Evolutionary conservation across 2,113 vertebrate genomes (phyloP).

Genomic region (Columbina picui): DNA sequence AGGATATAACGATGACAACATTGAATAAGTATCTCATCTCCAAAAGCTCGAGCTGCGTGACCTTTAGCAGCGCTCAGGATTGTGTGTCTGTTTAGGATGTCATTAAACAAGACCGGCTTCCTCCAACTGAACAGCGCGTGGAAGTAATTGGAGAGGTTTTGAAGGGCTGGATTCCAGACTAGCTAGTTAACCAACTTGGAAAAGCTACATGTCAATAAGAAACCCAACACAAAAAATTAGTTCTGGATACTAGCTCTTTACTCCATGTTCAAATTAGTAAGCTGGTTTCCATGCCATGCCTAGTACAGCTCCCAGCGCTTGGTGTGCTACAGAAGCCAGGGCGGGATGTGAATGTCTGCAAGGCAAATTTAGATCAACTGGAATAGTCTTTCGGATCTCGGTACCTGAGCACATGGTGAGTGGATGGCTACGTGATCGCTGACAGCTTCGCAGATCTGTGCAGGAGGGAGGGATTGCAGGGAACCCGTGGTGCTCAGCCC

Average conservation of each 20-base stretch:
- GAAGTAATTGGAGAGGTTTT: not conserved
- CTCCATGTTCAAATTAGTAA: rapidly evolving
- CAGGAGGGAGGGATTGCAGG: not conserved
- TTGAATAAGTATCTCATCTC: not conserved
- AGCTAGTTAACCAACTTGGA: not conserved
- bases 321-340: not conserved
- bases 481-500: not conserved
- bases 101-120: conserved; percentile 26
- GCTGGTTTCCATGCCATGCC: not conserved
- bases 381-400: not conserved
- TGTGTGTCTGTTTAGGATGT: conserved; percentile 43
- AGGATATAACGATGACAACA: conserved; percentile 20
- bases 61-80: conserved; percentile 12
- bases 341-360: not conserved
- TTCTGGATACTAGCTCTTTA: not conserved
- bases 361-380: not conserved
- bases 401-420: not conserved
- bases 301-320: not conserved
- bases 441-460: not conserved
- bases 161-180: not conserved
- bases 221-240: not conserved
- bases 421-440: not conserved
- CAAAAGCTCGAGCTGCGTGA: not conserved
- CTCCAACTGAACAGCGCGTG: not conserved
- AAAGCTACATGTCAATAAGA: not conserved